A percentile compares a stretch with the other conserved stretches of the same genome.
These are phyloP conservation scores for Ochropacha duplaris DNA, from an alignment of 2,888 invertebrate genomes.

Conservation along the genomic window DNA sequence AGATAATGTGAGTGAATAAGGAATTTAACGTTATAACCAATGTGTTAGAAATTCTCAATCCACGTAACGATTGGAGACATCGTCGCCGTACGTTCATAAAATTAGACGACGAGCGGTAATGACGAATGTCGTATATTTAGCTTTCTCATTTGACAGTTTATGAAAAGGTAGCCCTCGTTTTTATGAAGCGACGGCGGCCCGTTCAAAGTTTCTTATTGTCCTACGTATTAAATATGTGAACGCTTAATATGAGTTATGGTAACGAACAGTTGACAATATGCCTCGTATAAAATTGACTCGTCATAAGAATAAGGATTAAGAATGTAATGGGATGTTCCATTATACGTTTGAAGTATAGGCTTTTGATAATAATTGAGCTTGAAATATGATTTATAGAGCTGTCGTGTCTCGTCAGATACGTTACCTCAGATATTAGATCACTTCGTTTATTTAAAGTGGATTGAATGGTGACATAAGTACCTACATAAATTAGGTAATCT, in stretches of 20 bases:
- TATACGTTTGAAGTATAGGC: conserved; percentile 61
- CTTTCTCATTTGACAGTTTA: conserved; percentile 59
- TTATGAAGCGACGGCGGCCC: conserved; percentile 49
- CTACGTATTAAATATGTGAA: conserved; percentile 61
- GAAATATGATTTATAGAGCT: conserved; percentile 72
- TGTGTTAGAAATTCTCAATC: conserved; percentile 1
- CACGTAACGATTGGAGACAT: conserved; percentile 3
- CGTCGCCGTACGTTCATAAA: conserved; percentile 48
- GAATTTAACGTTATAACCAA: neutral
- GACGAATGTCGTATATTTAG: conserved; percentile 75
- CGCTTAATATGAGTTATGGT: conserved; percentile 73
- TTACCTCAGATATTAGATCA: conserved; percentile 49
- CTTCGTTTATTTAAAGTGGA: conserved; percentile 45
- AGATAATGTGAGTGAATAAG: neutral
- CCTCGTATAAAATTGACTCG: conserved; percentile 72
- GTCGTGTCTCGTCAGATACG: conserved; percentile 45
- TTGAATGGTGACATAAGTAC: conserved; percentile 48
- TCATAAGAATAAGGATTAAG: conserved; percentile 71
- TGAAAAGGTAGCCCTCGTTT: conserved; percentile 67
- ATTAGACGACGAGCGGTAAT: conserved; percentile 62
- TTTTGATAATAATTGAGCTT: conserved; percentile 73
- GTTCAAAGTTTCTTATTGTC: conserved; percentile 53
- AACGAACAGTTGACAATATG: conserved; percentile 66
- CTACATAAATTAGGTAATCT: conserved; percentile 39
- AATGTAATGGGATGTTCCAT: conserved; percentile 63